Percentiles rank a stretch among this genome's conserved stretches.
phyloP scores from a whole-genome alignment of 92 coral and sea anemone genomes.

The Paramuricea clavata region DNA sequence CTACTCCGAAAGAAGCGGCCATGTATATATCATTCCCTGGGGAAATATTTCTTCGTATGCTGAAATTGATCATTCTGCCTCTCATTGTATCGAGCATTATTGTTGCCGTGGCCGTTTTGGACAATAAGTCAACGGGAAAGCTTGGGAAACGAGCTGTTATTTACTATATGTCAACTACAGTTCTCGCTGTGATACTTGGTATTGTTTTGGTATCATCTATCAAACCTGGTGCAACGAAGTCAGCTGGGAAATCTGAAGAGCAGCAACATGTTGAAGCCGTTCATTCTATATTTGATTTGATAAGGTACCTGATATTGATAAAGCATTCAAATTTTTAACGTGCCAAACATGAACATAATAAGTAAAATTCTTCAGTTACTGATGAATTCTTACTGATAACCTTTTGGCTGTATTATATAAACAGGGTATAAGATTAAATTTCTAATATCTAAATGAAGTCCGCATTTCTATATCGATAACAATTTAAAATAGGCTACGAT shows the following conservation, averaged over 20 bases:
- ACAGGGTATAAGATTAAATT: no score
- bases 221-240: constrained; percentile 75
- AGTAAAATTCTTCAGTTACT: not conserved
- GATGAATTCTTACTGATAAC: no score
- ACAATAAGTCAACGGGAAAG: constrained; percentile 81
- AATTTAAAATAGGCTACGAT: no score
- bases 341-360: not conserved
- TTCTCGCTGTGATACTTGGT: constrained; percentile 94
- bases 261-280: constrained; percentile 50
- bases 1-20: constrained; percentile 74
- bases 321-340: not conserved
- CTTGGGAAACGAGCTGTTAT: constrained; percentile 87
- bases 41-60: constrained; percentile 93
- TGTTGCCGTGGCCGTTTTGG: constrained; percentile 91
- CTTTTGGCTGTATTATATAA: no score
- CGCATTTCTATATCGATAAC: no score
- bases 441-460: no score
- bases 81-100: constrained; percentile 91
- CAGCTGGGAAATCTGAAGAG: not conserved
- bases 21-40: constrained; percentile 98
- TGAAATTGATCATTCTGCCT: constrained; percentile 87
- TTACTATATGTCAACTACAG: constrained; percentile 83
- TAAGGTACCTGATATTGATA: constrained; percentile 67
- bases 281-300: constrained; percentile 85
- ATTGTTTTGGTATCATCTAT: constrained; percentile 87